Base-by-base conservation (phyloP, 2,113 vertebrate genomes). In the Pachyramphus minor region DNA sequence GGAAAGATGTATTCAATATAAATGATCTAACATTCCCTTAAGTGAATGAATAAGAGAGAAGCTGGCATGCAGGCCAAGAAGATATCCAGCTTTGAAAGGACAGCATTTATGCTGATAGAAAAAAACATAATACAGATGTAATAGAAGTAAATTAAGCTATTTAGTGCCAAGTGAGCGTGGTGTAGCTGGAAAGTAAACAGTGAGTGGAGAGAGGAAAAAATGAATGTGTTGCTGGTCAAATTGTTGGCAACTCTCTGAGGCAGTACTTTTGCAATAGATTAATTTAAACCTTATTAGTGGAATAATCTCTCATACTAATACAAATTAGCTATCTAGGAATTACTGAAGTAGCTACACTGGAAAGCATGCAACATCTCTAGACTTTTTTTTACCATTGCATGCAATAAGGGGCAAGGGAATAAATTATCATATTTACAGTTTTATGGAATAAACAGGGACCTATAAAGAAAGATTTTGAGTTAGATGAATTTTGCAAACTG, bases 241-340 rank as follows among this genome's bases (percentile, higher is more conserved):
- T 90, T 81, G 78, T 81, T 95, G 85, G 77, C 95, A 93, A 49
- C 71, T 73, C 62, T 86, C 78, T 82, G 60, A 94, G 81, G 85
- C 78, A 93, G 81, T 83, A 55, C 82, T 72, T 93, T 84, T 93
- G 80, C 92, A 93, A 87, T 91, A 94, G 80, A 95, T 93, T 95
- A 80, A 92, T 84, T 96, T 96, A 89, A 95, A 87, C 63, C 91
- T 91, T 93, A 33, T 91, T 96, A 91, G 87, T 86, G 84, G 64
- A 75, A 87, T 95, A 67, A 90, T 84, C 60, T 93, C 81, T 93
- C 42, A 50, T 84, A 69, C 69, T 91, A 60, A 78, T 88, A 75
- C 64, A 85, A 95, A 94, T 94, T 52, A 66, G 80, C 62, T 96
- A 30, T 94, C 75, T 79, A 89, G 89, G 93, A 94, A 89, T 95